These are phyloP conservation scores for Drosophila lacertosa DNA, from an alignment of 1,140 invertebrate genomes.

Conservation along the genomic window DNA sequence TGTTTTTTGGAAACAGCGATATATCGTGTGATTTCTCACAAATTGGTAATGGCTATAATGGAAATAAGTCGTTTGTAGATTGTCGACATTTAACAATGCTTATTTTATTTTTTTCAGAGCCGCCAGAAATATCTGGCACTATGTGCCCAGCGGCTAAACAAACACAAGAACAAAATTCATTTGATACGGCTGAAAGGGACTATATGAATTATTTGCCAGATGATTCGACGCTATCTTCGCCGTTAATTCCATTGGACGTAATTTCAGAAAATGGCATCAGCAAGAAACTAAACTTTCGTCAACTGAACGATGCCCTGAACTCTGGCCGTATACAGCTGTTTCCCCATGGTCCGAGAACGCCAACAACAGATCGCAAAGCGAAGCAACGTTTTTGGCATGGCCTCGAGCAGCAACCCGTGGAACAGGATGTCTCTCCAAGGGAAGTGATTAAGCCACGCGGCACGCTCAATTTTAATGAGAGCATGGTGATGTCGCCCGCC, in stretches of 20 bases:
- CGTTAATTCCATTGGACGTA: constrained; percentile 56
- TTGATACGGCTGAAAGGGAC: constrained; percentile 15
- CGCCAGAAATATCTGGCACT: neutral
- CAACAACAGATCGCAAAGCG: constrained; percentile 48
- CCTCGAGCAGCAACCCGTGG: constrained; percentile 9
- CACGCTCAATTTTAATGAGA: constrained; percentile 59
- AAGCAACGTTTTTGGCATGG: constrained; percentile 25
- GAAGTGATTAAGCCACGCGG: constrained; percentile 37
- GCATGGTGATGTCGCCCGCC: constrained; percentile 48
- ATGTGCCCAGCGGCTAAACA: neutral
- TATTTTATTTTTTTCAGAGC: constrained; percentile 7
- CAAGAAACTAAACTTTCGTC: constrained; percentile 52
- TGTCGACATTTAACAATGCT: neutral
- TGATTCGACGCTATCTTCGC: constrained; percentile 43
- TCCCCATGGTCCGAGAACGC: constrained; percentile 61
- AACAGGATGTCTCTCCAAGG: neutral
- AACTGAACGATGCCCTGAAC: constrained; percentile 59
- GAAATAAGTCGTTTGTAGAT: neutral
- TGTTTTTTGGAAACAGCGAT: constrained; percentile 30
- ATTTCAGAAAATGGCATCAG: constrained; percentile 47
- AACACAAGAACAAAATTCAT: constrained; percentile 22
- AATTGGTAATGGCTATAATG: constrained; percentile 20
- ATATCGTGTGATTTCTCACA: constrained; percentile 31
- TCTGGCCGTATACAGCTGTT: constrained; percentile 57
- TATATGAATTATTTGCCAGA: constrained; percentile 32